These are phyloP conservation scores for Lophius americanus DNA, from an alignment of 2,797 vertebrate genomes.

Conservation along the genomic window DNA sequence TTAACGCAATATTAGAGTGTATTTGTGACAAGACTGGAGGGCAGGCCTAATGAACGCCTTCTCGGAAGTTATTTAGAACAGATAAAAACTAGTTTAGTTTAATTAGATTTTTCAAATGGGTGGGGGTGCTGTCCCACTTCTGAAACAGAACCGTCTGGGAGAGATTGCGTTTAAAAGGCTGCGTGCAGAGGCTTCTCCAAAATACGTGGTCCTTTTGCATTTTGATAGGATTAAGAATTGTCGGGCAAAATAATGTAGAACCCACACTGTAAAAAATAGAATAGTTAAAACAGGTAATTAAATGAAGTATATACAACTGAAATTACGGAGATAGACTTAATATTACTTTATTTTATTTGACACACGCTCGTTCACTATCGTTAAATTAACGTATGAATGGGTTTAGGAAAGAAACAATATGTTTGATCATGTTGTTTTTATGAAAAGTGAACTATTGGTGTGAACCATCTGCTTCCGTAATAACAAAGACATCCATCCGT, in stretches of 20 bases:
- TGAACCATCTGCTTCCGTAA: too few relatives aligned
- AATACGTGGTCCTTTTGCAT: slow-evolving; percentile 71
- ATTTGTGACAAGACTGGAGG: slow-evolving; percentile 86
- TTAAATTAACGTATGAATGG: too few relatives aligned
- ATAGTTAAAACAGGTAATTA: too few relatives aligned
- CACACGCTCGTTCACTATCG: too few relatives aligned
- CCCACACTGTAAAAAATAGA: slow-evolving; percentile 24
- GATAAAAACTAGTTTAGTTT: slow-evolving; percentile 90
- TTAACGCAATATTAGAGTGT: slow-evolving; percentile 82
- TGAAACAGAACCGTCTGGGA: slow-evolving; percentile 76
- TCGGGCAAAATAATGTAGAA: slow-evolving; percentile 34
- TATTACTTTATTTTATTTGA: too few relatives aligned
- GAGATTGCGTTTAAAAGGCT: slow-evolving; percentile 81
- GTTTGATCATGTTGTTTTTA: too few relatives aligned
- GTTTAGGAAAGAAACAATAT: too few relatives aligned
- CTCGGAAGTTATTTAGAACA: slow-evolving; percentile 87
- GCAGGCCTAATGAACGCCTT: slow-evolving; percentile 85
- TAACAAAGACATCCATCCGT: too few relatives aligned
- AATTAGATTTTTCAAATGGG: slow-evolving; percentile 85
- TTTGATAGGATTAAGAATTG: slow-evolving; percentile 60
- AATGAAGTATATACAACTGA: too few relatives aligned
- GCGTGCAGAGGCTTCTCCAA: slow-evolving; percentile 70
- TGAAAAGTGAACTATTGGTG: too few relatives aligned
- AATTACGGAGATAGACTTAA: slow-evolving; percentile 6
- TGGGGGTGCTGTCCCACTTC: slow-evolving; percentile 85